These are phyloP conservation scores for Cygnus buccinator DNA, from an alignment of 2,113 vertebrate species.

Conservation along the genomic window DNA sequence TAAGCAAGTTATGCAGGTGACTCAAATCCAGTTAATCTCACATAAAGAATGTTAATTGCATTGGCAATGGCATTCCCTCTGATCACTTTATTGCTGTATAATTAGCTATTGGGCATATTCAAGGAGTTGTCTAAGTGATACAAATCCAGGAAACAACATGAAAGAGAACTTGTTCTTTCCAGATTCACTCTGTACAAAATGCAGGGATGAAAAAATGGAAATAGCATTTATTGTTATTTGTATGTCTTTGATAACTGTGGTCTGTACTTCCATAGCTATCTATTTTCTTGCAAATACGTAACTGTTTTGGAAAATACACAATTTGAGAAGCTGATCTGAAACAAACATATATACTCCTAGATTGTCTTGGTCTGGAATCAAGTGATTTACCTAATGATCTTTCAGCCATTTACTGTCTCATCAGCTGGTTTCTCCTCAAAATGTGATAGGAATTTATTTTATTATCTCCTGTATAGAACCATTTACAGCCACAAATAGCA, in stretches of 20 bases:
- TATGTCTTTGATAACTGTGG: neutral
- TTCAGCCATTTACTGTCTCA: neutral
- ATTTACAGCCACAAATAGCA: neutral
- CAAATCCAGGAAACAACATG: conserved; percentile 41
- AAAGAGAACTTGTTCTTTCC: conserved; percentile 20
- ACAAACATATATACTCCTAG: neutral
- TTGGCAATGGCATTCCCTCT: conserved; percentile 72
- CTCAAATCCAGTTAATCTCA: conserved; percentile 80
- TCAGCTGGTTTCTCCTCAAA: neutral
- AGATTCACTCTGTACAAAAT: neutral
- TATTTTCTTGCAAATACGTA: neutral
- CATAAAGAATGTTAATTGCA: conserved; percentile 78
- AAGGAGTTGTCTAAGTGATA: conserved; percentile 62
- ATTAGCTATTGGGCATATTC: conserved; percentile 71
- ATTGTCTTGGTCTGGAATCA: neutral
- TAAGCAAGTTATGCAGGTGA: conserved; percentile 79
- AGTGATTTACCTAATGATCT: neutral
- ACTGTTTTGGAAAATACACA: neutral
- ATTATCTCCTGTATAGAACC: neutral
- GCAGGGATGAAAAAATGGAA: conserved; percentile 14
- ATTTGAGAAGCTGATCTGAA: neutral
- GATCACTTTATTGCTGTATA: conserved; percentile 70
- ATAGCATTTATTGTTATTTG: conserved; percentile 9
- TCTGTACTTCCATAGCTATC: neutral
- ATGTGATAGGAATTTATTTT: conserved; percentile 2